A percentile compares a stretch with the other conserved stretches of the same genome.
phyloP scores from a whole-genome alignment of 1,140 invertebrate species.

The Magallana angulata region DNA sequence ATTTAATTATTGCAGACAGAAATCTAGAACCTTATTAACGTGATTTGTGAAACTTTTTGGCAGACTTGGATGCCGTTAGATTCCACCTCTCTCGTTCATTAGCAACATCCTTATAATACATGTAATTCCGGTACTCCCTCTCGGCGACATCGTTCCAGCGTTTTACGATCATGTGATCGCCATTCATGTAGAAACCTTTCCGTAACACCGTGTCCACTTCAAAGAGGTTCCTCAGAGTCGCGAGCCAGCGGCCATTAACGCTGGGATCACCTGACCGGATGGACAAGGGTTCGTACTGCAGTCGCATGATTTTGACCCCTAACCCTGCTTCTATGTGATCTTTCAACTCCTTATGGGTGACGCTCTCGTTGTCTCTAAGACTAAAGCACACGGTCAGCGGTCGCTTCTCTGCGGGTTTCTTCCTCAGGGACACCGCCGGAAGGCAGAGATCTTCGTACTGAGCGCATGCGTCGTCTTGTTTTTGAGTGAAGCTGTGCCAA shows the following conservation, averaged over 20 bases:
- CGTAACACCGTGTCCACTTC: constrained; percentile 44
- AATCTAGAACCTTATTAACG: not conserved
- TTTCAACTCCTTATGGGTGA: constrained; percentile 44
- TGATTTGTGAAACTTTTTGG: not conserved
- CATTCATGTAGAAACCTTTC: constrained; percentile 45
- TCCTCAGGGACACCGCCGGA: constrained; percentile 43
- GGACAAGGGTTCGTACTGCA: constrained; percentile 49
- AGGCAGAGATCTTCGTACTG: constrained; percentile 47
- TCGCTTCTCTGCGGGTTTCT: not conserved
- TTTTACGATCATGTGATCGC: constrained; percentile 51
- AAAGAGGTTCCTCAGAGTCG: not conserved
- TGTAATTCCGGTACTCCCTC: constrained; percentile 41
- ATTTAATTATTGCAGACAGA: too few relatives aligned
- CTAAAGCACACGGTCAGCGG: constrained; percentile 50
- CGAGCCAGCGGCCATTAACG: constrained; percentile 51
- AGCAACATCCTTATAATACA: not conserved
- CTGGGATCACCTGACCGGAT: constrained; percentile 44
- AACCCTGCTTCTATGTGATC: not conserved
- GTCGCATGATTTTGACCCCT: not conserved
- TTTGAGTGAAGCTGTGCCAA: too few relatives aligned
- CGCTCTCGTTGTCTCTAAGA: constrained; percentile 55
- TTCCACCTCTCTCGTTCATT: constrained; percentile 15
- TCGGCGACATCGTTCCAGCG: constrained; percentile 33
- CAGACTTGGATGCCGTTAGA: not conserved
- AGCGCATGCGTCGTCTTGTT: not conserved